A percentile compares a stretch with the other conserved stretches of the same genome.
Evolutionary conservation across 2,797 vertebrate species (phyloP).

Genomic region (Coluber constrictor): DNA sequence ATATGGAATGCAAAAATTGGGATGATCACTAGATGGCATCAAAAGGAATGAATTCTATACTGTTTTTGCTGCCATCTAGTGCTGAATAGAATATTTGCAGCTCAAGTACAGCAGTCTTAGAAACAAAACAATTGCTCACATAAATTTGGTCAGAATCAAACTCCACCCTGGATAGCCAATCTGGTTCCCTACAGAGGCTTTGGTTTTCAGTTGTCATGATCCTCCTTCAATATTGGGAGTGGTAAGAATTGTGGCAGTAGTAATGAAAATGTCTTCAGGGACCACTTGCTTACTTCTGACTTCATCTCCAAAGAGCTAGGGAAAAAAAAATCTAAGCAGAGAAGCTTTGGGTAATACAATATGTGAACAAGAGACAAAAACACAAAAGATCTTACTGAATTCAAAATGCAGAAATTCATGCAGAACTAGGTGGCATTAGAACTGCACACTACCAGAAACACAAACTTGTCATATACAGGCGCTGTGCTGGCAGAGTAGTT

Average conservation of each 20-base stretch:
- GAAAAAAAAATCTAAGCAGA: neutral
- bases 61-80: neutral
- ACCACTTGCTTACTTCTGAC: neutral
- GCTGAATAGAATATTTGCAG: neutral
- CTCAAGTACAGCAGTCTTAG: neutral
- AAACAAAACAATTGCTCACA: neutral
- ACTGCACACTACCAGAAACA: neutral
- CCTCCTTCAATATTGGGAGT: neutral
- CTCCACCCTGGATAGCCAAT: neutral
- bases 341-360: neutral
- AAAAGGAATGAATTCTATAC: neutral
- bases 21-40: neutral
- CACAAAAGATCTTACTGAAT: neutral
- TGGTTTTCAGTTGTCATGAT: neutral
- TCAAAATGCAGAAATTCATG: neutral
- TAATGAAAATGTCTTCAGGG: neutral
- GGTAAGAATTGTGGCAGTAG: neutral
- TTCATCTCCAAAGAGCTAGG: neutral
- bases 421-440: neutral
- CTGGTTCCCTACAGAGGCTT: neutral
- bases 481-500: neutral
- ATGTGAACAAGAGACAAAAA: neutral
- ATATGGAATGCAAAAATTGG: neutral
- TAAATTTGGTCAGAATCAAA: neutral
- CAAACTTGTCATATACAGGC: neutral